A percentile compares a stretch with the other conserved stretches of the same genome.
These are phyloP conservation scores for Copidosoma aretas DNA, from an alignment of 2,888 invertebrate species.

Conservation along the genomic window DNA sequence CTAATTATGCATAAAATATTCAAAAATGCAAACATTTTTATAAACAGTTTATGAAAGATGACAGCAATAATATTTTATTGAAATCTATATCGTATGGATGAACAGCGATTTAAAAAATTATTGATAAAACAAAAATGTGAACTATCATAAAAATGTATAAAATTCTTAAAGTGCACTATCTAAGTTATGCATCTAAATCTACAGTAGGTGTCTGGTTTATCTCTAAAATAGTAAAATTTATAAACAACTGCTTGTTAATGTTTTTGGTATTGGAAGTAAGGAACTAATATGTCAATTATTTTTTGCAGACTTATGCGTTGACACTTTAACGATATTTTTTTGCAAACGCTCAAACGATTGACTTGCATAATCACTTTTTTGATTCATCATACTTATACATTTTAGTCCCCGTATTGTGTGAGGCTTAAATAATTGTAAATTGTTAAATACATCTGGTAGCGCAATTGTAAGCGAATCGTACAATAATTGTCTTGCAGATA, in stretches of 20 bases:
- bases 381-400: constrained; percentile 7
- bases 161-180: constrained; percentile 18
- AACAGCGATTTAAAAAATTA: not conserved
- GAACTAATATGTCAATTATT: constrained; percentile 21
- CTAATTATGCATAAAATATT: not conserved
- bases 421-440: constrained; percentile 5
- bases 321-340: constrained; percentile 4
- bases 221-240: constrained; percentile 22
- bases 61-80: not conserved
- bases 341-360: not conserved
- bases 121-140: not conserved
- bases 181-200: constrained; percentile 4
- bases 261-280: constrained; percentile 26
- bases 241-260: constrained; percentile 13
- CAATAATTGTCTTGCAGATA: not conserved
- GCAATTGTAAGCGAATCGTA: constrained; percentile 9
- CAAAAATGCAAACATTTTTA: not conserved
- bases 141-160: constrained; percentile 12
- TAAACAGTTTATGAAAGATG: not conserved
- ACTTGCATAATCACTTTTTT: not conserved
- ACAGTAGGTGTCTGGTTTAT: constrained; percentile 10
- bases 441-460: constrained; percentile 5
- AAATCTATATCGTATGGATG: not conserved
- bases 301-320: not conserved
- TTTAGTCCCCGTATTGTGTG: constrained; percentile 1